Conservation (phyloP, 2,888 invertebrate genomes). For the Pyralis farinalis region DNA sequence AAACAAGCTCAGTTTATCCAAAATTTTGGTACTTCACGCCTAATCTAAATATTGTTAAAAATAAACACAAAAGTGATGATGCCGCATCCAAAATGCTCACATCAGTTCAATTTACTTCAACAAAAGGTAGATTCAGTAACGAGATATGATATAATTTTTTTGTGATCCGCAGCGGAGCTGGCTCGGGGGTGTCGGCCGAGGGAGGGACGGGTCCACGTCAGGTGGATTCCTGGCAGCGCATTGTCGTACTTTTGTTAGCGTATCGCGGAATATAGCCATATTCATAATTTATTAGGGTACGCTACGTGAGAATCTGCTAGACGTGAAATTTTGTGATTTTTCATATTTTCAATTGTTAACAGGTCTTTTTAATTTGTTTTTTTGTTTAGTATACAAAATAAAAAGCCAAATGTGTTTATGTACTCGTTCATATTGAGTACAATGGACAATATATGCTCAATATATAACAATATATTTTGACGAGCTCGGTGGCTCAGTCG, state of each 20-base stretch:
- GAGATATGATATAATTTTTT: slow-evolving; percentile 72
- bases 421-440: no score
- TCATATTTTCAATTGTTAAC: slow-evolving; percentile 11
- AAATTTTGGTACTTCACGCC: no score
- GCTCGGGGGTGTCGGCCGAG: slow-evolving; percentile 20
- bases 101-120: slow-evolving; percentile 28
- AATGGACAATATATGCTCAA: no score
- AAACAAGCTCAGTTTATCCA: no score
- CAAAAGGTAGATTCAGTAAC: slow-evolving; percentile 64
- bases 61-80: slow-evolving; percentile 12
- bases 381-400: not conserved
- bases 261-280: slow-evolving; percentile 26
- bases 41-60: no score
- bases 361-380: not conserved
- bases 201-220: slow-evolving; percentile 32
- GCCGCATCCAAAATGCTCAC: slow-evolving; percentile 37
- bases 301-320: slow-evolving; percentile 38
- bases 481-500: no score
- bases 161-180: slow-evolving; percentile 21
- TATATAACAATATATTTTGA: no score
- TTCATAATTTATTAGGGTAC: slow-evolving; percentile 41
- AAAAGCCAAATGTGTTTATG: no score
- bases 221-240: slow-evolving; percentile 54
- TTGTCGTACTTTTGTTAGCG: slow-evolving; percentile 26
- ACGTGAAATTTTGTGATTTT: slow-evolving; percentile 22